Conservation (phyloP, 2,888 invertebrate genomes). For the Phalera bucephala region DNA sequence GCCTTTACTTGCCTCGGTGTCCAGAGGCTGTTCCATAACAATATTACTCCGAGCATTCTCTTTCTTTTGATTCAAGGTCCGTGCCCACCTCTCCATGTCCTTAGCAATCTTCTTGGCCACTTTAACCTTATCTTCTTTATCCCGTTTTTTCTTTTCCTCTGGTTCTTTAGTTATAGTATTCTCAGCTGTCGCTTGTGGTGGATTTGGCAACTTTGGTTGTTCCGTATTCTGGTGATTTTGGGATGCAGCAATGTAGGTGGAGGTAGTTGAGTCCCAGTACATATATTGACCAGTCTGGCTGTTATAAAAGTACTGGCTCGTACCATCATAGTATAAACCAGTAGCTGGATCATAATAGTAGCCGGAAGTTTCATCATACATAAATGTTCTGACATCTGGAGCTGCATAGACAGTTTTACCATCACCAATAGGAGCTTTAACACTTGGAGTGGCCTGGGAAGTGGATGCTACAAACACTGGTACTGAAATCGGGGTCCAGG, state of each 20-base stretch:
- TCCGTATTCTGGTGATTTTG: slow-evolving; percentile 63
- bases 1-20: slow-evolving; percentile 83
- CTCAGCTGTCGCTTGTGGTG: slow-evolving; percentile 51
- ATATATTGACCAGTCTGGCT: slow-evolving; percentile 94
- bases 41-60: slow-evolving; percentile 82
- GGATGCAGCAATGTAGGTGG: slow-evolving; percentile 83
- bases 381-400: slow-evolving; percentile 95
- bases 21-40: slow-evolving; percentile 72
- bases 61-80: slow-evolving; percentile 97
- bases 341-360: slow-evolving; percentile 97
- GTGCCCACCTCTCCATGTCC: slow-evolving; percentile 94
- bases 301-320: slow-evolving; percentile 98
- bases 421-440: slow-evolving; percentile 82
- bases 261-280: slow-evolving; percentile 94
- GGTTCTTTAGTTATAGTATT: slow-evolving; percentile 64
- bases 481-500: slow-evolving; percentile 79
- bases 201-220: slow-evolving; percentile 54
- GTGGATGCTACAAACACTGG: slow-evolving; percentile 71
- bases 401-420: slow-evolving; percentile 87
- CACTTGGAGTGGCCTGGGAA: slow-evolving; percentile 60
- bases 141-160: slow-evolving; percentile 87
- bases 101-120: slow-evolving; percentile 99
- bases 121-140: slow-evolving; percentile 96
- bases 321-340: slow-evolving; percentile 97
- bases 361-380: slow-evolving; percentile 97